phyloP scores from a whole-genome alignment of 1,140 invertebrate species.

The Stenopsyche tienmushanensis region DNA sequence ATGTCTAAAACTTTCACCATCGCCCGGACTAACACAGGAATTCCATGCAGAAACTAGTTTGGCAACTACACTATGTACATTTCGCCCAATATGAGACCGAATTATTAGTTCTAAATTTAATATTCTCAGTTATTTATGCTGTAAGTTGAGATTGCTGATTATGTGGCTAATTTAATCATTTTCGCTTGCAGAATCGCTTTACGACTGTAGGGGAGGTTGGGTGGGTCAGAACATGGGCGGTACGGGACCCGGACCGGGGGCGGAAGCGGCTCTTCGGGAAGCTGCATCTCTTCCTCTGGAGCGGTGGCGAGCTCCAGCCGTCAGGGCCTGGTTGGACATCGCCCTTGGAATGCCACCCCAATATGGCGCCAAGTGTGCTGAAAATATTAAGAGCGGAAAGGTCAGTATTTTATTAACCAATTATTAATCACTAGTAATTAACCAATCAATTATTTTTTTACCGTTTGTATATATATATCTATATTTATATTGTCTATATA shows the following conservation, averaged over 20 bases:
- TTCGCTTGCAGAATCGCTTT: slow-evolving; percentile 39
- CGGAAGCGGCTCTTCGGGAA: slow-evolving; percentile 71
- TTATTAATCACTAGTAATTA: neutral
- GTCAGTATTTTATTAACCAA: slow-evolving; percentile 56
- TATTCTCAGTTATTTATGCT: too few species aligned
- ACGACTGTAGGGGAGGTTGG: slow-evolving; percentile 37
- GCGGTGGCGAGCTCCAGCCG: slow-evolving; percentile 87
- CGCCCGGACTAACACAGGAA: neutral
- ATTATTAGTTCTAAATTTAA: too few species aligned
- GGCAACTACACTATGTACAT: too few species aligned
- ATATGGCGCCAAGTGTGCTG: slow-evolving; percentile 83
- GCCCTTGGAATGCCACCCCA: slow-evolving; percentile 92
- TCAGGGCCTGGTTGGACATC: slow-evolving; percentile 91
- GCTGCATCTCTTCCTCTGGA: slow-evolving; percentile 86
- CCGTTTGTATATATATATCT: too few species aligned
- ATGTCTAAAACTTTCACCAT: neutral
- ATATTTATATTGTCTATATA: too few species aligned
- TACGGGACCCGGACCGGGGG: slow-evolving; percentile 44
- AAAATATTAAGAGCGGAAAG: slow-evolving; percentile 94
- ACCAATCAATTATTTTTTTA: too few species aligned
- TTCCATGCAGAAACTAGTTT: too few species aligned
- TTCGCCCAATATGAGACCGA: too few species aligned
- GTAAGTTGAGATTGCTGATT: too few species aligned
- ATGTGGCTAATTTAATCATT: too few species aligned
- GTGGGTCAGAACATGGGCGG: neutral